Evolutionary conservation across 2,113 vertebrate species (phyloP).

Genomic region (Oryzias melastigma): DNA sequence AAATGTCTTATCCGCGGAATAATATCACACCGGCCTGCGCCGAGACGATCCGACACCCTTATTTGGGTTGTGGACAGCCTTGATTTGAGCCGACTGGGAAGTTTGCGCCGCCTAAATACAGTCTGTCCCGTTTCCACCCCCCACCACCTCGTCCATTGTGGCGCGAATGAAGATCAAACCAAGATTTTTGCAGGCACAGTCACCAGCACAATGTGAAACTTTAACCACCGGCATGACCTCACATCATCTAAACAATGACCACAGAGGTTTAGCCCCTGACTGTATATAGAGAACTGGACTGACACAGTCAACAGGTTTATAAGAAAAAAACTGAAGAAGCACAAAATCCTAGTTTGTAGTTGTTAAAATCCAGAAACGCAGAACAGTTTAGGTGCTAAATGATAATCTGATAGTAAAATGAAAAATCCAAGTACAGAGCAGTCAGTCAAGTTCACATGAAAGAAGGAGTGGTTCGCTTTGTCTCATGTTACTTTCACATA

Average conservation of each 20-base stretch:
- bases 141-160: conserved; percentile 12
- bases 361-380: too few relatives aligned
- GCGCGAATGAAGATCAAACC: conserved; percentile 13
- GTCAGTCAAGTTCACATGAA: conserved; percentile 3
- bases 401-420: neutral
- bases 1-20: conserved; percentile 23
- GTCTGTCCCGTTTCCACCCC: conserved; percentile 30
- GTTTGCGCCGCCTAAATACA: conserved; percentile 47
- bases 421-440: neutral
- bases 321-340: too few relatives aligned
- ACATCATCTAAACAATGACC: neutral
- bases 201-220: neutral
- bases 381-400: neutral
- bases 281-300: too few relatives aligned
- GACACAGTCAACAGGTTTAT: too few relatives aligned
- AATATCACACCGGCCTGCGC: conserved; percentile 9
- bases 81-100: conserved; percentile 43
- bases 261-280: too few relatives aligned
- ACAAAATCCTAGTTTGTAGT: too few relatives aligned
- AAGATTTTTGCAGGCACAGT: neutral
- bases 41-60: conserved; percentile 14
- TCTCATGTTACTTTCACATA: neutral
- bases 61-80: conserved; percentile 28
- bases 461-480: neutral
- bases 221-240: neutral